phyloP scores from a whole-genome alignment of 2,797 vertebrate genomes.

The Hippopotamyrus pictus region DNA sequence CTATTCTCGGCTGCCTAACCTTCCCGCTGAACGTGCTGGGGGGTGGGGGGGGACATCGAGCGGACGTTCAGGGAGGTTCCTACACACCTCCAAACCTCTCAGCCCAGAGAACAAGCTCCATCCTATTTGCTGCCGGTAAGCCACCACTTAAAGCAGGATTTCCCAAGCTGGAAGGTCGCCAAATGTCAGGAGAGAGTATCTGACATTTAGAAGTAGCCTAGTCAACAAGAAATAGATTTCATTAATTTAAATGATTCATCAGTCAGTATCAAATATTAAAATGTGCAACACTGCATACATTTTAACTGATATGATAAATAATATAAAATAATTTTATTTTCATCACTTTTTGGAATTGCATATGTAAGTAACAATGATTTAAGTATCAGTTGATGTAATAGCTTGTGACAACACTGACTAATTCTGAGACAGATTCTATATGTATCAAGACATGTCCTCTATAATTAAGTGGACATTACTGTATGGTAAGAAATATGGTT shows the following conservation, averaged over 20 bases:
- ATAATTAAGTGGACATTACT: not conserved
- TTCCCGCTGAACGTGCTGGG: constrained; percentile 56
- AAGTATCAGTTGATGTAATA: not conserved
- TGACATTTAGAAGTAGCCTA: not conserved
- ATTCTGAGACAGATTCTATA: not conserved
- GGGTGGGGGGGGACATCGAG: constrained; percentile 61
- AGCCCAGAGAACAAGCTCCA: constrained; percentile 73
- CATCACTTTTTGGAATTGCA: not conserved
- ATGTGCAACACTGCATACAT: not conserved
- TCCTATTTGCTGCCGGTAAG: constrained; percentile 71
- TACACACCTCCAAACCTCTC: constrained; percentile 66
- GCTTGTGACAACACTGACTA: not conserved
- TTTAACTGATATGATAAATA: not conserved
- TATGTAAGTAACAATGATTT: not conserved
- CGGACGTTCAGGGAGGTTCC: constrained; percentile 72
- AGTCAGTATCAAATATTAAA: constrained; percentile 2
- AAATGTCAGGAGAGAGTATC: not conserved
- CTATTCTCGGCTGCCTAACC: constrained; percentile 52
- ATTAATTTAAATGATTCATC: not conserved
- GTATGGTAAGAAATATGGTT: not conserved
- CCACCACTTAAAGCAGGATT: not conserved
- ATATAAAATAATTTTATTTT: not conserved
- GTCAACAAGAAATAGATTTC: not conserved
- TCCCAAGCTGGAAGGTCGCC: not conserved
- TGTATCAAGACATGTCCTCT: not conserved